phyloP scores from a whole-genome alignment of 2,113 vertebrate genomes.

The Sarotherodon lohbergeri region DNA sequence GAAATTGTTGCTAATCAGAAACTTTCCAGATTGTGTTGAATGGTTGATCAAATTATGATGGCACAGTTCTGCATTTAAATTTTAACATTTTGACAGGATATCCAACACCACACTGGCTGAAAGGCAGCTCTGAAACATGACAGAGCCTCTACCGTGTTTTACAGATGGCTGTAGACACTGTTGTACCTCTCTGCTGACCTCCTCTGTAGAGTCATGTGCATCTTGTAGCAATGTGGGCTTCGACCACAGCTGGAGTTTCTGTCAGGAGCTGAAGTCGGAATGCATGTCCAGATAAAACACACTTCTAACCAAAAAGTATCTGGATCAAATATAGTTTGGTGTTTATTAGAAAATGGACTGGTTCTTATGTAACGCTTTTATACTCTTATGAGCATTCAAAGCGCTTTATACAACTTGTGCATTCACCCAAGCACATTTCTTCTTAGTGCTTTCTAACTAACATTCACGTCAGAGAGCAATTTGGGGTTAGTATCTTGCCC shows the following conservation, averaged over 20 bases:
- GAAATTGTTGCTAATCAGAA: not conserved
- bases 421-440: too few relatives aligned
- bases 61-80: not conserved
- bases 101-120: not conserved
- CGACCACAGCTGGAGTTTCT: not conserved
- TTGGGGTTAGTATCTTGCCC: too few relatives aligned
- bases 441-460: too few relatives aligned
- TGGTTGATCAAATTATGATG: accelerated
- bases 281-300: not conserved
- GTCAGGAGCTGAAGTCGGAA: not conserved
- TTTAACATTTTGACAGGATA: not conserved
- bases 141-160: not conserved
- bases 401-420: too few relatives aligned
- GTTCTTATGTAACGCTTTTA: too few relatives aligned
- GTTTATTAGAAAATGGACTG: not conserved
- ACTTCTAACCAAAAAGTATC: not conserved
- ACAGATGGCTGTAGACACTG: not conserved
- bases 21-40: not conserved
- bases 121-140: not conserved
- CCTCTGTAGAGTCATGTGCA: not conserved
- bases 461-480: too few relatives aligned
- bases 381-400: too few relatives aligned
- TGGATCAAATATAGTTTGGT: not conserved
- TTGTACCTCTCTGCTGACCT: not conserved
- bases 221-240: not conserved